Conservation (phyloP, 2,113 vertebrate genomes). For the Pedetes capensis region DNA sequence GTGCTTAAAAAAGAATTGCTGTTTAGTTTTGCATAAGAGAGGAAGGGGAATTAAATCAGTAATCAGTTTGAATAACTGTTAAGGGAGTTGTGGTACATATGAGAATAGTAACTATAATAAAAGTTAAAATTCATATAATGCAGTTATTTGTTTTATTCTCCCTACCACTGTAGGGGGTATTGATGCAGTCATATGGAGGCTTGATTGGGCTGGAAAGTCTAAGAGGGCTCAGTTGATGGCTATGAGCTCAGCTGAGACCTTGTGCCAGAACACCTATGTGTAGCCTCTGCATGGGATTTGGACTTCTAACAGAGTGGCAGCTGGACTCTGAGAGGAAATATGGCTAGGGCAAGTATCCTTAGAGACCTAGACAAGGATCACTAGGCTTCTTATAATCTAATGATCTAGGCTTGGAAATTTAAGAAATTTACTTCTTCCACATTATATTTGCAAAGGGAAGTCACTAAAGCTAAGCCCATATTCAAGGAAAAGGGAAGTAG, state of each 20-base stretch:
- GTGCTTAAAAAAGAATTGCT: background rate
- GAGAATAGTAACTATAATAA: constrained; percentile 4
- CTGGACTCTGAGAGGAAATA: background rate
- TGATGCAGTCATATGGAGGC: background rate
- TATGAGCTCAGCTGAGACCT: background rate
- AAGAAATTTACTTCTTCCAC: background rate
- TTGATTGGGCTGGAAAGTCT: background rate
- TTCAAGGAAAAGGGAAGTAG: background rate
- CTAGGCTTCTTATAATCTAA: background rate
- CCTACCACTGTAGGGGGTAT: background rate
- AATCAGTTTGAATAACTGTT: background rate
- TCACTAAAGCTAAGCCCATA: background rate
- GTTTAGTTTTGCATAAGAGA: background rate
- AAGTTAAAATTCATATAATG: background rate
- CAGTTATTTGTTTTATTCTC: background rate
- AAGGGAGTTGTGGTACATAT: background rate
- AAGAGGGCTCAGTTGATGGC: background rate
- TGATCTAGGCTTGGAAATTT: background rate
- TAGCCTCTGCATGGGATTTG: background rate
- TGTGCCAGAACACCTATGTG: background rate
- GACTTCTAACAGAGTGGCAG: fast-evolving
- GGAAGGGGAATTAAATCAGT: background rate
- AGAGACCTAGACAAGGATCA: background rate
- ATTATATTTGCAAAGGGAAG: background rate
- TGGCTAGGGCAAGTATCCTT: background rate